Conservation (phyloP, 2,888 invertebrate species). For the Pardosa pseudoannulata region DNA sequence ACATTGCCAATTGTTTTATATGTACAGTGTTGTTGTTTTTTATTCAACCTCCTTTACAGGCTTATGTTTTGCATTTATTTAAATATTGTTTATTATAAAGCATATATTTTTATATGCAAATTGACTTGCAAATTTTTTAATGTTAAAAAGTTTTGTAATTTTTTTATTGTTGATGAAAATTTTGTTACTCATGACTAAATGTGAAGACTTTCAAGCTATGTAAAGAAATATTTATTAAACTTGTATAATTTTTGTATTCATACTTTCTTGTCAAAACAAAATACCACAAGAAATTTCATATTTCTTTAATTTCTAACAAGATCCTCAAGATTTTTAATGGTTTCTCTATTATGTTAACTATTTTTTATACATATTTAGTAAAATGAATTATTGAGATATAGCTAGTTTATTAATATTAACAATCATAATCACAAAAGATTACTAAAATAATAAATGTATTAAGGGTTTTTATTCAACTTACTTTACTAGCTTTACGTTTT, state of each 20-base stretch:
- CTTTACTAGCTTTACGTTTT: too few species aligned
- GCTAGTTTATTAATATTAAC: too few species aligned
- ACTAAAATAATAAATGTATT: too few species aligned
- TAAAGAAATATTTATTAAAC: conserved; percentile 61
- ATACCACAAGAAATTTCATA: too few species aligned
- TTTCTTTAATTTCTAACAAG: too few species aligned
- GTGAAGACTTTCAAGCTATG: conserved; percentile 32
- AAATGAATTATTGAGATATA: too few species aligned
- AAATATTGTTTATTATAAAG: not conserved
- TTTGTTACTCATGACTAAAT: conserved; percentile 28
- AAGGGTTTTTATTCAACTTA: too few species aligned
- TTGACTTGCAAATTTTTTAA: conserved; percentile 12
- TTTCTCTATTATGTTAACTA: too few species aligned
- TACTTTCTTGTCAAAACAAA: too few species aligned
- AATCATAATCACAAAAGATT: too few species aligned
- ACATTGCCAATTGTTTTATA: conserved; percentile 2
- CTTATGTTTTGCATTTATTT: conserved; percentile 24
- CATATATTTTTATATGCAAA: conserved; percentile 20
- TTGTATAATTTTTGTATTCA: conserved; percentile 12
- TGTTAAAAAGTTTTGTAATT: conserved; percentile 34
- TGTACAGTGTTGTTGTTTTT: conserved; percentile 23
- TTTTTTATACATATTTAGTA: too few species aligned
- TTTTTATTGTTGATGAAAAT: conserved; percentile 39
- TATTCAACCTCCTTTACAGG: conserved; percentile 52
- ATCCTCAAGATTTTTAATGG: too few species aligned